Percentiles rank a stretch among this genome's conserved stretches.
Conservation (phyloP, 64 coral and sea anemone genomes). For the Pocillopora verrucosa region DNA sequence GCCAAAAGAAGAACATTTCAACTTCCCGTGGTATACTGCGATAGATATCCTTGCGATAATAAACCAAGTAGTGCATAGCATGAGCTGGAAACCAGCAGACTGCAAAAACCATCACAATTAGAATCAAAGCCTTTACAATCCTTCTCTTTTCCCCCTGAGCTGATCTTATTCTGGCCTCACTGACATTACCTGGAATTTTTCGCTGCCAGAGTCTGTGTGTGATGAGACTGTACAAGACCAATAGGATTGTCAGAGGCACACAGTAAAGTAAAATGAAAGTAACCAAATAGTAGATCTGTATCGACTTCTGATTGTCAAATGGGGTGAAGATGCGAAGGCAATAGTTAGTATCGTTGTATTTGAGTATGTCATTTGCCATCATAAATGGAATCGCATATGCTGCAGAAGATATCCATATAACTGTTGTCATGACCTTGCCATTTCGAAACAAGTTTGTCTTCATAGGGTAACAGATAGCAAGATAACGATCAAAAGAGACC, state of each 20-base stretch:
- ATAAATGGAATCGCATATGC: conserved; percentile 13
- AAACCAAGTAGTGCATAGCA: conserved; percentile 59
- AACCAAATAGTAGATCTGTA: conserved; percentile 46
- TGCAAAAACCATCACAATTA: conserved; percentile 60
- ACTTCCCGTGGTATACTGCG: not conserved
- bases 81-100: conserved; percentile 73
- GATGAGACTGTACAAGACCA: conserved; percentile 65
- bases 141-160: conserved; percentile 51
- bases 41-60: conserved; percentile 25
- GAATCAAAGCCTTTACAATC: conserved; percentile 43
- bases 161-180: conserved; percentile 8
- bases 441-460: conserved; percentile 5
- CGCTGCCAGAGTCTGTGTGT: conserved; percentile 52
- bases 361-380: not conserved
- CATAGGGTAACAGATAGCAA: conserved; percentile 46
- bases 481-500: conserved; percentile 52
- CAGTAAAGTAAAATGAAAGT: conserved; percentile 67
- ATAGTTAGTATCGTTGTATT: not conserved
- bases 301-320: not conserved
- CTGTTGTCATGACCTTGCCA: not conserved
- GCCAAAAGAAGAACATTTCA: conserved; percentile 52
- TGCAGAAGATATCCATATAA: not conserved
- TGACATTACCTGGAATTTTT: conserved; percentile 38
- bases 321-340: conserved; percentile 1
- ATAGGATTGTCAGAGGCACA: conserved; percentile 46